Evolutionary conservation across 2,113 vertebrate species (phyloP), one percentile per base, ranked within the genome.

Genomic region (Lepidothrix coronata): DNA sequence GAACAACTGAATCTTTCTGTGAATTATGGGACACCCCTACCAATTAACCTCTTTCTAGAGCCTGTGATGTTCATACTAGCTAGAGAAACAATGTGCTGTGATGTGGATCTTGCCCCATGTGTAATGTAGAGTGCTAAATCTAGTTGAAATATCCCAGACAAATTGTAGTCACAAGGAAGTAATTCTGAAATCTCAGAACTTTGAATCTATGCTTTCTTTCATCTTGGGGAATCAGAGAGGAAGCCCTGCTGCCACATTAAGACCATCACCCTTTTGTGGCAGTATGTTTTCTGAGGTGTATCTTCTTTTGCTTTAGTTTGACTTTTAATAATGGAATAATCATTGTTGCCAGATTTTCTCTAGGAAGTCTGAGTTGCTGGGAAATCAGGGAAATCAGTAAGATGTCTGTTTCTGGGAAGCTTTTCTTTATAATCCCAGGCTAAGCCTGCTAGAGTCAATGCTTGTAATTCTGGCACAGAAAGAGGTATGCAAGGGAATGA

Each of bases 1-100:
- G 80, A 95, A 65, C 11, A 91, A 76, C 49, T 81, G 83, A 92
- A 86, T 92, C 49, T 86, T 75, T 84, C 57, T 62, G 44, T 95
- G 86, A 97, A 91, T 92, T 92, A 87, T 75, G 37, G 83, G 73
- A 81, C 15, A 59, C 7, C 14, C 37, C 57, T 72, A 75, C 14
- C 75, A 86, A 85, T 89, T 81, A 86, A 61, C 76, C 72, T 89
- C 55, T 89, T 94, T 92, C 61, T 93, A 49, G 22, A 84, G 44
- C 25, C 73, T 74, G 14, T 41, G 51, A 67, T 80, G 52, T 49
- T 81, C 52, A 44, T 33, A 61, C 31, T 28, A 68, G 57, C 55
- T 84, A 52, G 48, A 95, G 65, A 95, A 93, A 91, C 81, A 24
- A 86, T 67, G 43, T 73, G 66, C 54, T 85, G 61, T 65, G 57